Conservation (phyloP, 2,113 vertebrate genomes). For the Gadus macrocephalus region DNA sequence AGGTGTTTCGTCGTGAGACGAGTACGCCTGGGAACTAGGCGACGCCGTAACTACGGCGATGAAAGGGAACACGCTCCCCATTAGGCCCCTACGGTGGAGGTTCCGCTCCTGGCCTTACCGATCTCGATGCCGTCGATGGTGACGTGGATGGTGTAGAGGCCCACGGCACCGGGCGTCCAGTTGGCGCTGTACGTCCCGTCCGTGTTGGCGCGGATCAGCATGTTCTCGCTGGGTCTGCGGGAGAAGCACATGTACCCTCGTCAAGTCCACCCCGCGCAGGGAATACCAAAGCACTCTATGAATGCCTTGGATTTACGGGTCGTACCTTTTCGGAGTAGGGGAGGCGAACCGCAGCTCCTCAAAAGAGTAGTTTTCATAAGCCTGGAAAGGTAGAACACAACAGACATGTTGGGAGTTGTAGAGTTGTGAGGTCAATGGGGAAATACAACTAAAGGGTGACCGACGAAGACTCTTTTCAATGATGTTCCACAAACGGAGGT, state of each 20-base stretch:
- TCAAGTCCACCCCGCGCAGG: not conserved
- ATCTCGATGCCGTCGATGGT: constrained; percentile 99
- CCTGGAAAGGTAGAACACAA: constrained; percentile 63
- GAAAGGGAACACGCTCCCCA: no score
- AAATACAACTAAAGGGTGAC: no score
- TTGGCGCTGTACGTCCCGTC: constrained; percentile 98
- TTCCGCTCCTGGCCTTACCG: constrained; percentile 66
- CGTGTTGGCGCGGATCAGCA: constrained; percentile 97
- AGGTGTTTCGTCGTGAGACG: no score
- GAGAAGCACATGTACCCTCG: constrained; percentile 15
- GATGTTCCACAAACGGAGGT: no score
- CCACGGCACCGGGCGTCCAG: constrained; percentile 98
- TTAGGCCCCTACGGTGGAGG: no score
- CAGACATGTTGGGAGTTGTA: not conserved
- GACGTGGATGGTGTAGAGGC: constrained; percentile 96
- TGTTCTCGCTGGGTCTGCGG: constrained; percentile 95
- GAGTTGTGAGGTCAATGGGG: not conserved
- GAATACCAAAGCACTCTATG: not conserved
- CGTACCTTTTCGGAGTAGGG: constrained; percentile 95
- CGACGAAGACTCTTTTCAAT: no score
- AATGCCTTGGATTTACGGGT: not conserved
- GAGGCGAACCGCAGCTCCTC: constrained; percentile 98
- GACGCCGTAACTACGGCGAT: no score
- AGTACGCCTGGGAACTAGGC: no score
- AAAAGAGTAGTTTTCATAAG: constrained; percentile 98